Conservation (phyloP, 2,797 vertebrate genomes). For the Epinephelus coioides region DNA sequence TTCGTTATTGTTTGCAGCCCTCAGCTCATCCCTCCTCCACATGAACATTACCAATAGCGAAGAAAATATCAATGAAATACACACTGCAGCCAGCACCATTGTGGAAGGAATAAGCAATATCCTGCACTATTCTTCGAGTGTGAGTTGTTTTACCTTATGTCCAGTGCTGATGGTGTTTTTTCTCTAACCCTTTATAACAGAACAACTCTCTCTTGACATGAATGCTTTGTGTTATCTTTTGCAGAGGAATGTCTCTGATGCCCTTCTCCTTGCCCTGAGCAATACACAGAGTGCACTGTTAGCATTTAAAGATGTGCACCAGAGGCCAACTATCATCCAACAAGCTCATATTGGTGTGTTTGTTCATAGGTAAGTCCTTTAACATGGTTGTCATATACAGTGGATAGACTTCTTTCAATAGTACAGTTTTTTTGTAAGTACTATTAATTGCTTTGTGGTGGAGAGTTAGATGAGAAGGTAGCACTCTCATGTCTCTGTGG, state of each 20-base stretch:
- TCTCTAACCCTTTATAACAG: background rate
- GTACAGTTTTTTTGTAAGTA: too few species aligned
- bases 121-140: constrained; percentile 78
- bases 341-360: constrained; percentile 83
- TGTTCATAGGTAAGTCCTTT: constrained; percentile 86
- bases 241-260: constrained; percentile 73
- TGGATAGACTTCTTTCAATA: background rate
- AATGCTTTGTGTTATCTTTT: constrained; percentile 23
- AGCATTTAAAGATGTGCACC: constrained; percentile 66
- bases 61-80: constrained; percentile 61
- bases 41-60: constrained; percentile 45
- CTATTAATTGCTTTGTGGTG: background rate
- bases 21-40: constrained; percentile 85
- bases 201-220: background rate
- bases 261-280: constrained; percentile 80
- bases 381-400: background rate
- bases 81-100: constrained; percentile 74
- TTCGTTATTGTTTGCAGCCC: constrained; percentile 74
- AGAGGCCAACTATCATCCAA: constrained; percentile 79
- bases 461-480: too few species aligned
- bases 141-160: constrained; percentile 50
- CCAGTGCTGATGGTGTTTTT: background rate
- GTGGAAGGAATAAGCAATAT: constrained; percentile 87
- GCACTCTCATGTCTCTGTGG: too few species aligned
- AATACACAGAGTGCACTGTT: constrained; percentile 88